Evolutionary conservation across 2,888 invertebrate genomes (phyloP), one percentile per base, ranked within the genome.

Genomic region (Barypeithes pellucidus): DNA sequence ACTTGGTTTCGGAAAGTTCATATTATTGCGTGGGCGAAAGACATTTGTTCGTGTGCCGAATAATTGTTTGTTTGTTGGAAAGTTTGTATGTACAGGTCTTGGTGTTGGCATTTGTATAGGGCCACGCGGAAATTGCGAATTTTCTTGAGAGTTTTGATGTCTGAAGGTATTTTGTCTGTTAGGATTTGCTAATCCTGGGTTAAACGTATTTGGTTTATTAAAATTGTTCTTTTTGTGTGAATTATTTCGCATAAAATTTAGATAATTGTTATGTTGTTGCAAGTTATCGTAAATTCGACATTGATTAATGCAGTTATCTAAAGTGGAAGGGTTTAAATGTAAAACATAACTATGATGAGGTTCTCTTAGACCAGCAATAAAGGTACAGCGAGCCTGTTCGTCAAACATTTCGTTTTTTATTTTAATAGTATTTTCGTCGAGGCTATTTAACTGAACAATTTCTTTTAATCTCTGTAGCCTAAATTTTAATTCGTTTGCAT

Each of bases 381-480:
- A 57, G 24, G 29, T 36, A 24, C 36, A 57, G 16, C 14, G 36
- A 29, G 57, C 14, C 24, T 57, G 57, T 57, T 57, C 36, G 12
- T 57, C 57, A 24, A 33, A 24, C 33, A 33, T 29, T 12, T 14
- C 14, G 11, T 24, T 33, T 57, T 57, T 47, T 7, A 47, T 47
- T 47, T 47, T 14, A 12, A 57, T 16, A 3, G 16, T 36, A 1
- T 29, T 29, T 36, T 57, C 33, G 22, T 57, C 57, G 1, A 12
- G 1, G 18, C 2, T 29, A 29, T 57, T 36, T 16, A 57, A 33
- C 12, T 57, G 57, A 14, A 16, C 57, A 57, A 24, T 57, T 33
- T 57, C 57, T 57, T 57, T 57, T 24, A 57, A 57, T 14, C 36
- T 57, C 14, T 57, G 57, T 24, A 57, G 22, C 16, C 36, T 57